phyloP scores from a whole-genome alignment of 2,888 invertebrate species.

The Aelia acuminata region DNA sequence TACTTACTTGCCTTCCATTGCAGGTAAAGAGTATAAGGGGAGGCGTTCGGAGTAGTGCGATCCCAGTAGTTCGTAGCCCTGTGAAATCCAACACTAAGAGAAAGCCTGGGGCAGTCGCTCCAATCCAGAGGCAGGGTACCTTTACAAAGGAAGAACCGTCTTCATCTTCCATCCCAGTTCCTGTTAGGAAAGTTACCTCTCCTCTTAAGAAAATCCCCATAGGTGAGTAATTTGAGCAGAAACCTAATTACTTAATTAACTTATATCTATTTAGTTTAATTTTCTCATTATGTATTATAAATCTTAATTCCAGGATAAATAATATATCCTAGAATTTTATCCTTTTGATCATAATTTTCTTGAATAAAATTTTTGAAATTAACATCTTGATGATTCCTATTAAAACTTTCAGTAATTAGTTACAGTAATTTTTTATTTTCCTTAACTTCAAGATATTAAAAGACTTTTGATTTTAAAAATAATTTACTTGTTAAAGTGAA shows the following conservation, averaged over 20 bases:
- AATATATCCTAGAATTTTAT: background rate
- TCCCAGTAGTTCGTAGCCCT: constrained; percentile 64
- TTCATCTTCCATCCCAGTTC: constrained; percentile 66
- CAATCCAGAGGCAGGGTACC: constrained; percentile 87
- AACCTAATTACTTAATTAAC: background rate
- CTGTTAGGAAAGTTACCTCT: constrained; percentile 64
- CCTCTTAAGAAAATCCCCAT: constrained; percentile 64
- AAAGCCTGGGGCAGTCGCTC: constrained; percentile 59
- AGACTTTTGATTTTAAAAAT: too few relatives aligned
- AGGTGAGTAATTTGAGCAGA: constrained; percentile 54
- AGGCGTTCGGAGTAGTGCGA: constrained; percentile 60
- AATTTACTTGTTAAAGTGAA: background rate
- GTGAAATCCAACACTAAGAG: constrained; percentile 61
- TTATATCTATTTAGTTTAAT: background rate
- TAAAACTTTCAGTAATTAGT: too few relatives aligned
- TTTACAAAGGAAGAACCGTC: constrained; percentile 87
- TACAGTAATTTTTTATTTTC: too few relatives aligned
- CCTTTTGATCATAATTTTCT: background rate
- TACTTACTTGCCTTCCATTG: background rate
- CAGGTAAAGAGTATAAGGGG: constrained; percentile 63
- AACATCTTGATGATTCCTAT: too few relatives aligned
- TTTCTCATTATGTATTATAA: background rate
- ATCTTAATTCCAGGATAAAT: too few relatives aligned
- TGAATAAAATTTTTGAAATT: background rate
- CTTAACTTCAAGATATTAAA: too few relatives aligned